A percentile compares a stretch with the other conserved stretches of the same genome.
phyloP scores from a whole-genome alignment of 1,140 invertebrate genomes.

The Oppia nitens region DNA sequence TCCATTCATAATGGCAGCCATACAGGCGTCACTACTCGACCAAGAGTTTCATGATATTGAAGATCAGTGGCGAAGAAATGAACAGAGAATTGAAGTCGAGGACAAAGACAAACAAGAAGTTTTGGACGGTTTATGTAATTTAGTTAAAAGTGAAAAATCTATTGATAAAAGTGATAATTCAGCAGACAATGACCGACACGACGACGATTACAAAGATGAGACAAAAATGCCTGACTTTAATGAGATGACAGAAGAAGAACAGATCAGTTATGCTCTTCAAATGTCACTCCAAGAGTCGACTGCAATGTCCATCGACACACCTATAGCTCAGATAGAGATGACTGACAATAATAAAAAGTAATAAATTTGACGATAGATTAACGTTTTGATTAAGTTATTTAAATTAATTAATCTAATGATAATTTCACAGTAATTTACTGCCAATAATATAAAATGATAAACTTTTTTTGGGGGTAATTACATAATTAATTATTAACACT shows the following conservation, averaged over 20 bases:
- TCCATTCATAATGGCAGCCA: conserved; percentile 60
- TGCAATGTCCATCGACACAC: neutral
- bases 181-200: conserved; percentile 30
- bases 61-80: conserved; percentile 93
- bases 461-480: no score
- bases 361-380: no score
- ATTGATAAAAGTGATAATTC: conserved; percentile 39
- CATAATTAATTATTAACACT: no score
- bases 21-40: conserved; percentile 68
- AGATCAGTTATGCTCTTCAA: conserved; percentile 94
- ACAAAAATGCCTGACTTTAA: conserved; percentile 48
- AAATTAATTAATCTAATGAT: no score
- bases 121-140: conserved; percentile 57
- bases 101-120: conserved; percentile 93
- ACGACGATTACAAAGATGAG: conserved; percentile 5
- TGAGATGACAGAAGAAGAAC: conserved; percentile 92
- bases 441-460: no score
- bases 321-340: conserved; percentile 9
- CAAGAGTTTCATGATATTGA: conserved; percentile 99
- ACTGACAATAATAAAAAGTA: conserved; percentile 4
- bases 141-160: conserved; percentile 16
- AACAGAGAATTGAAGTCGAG: conserved; percentile 94
- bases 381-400: no score
- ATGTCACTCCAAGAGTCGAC: conserved; percentile 67
- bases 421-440: no score